Percentiles rank a stretch among this genome's conserved stretches.
Conservation (phyloP, 30 jellyfish, hydroid and myxozoan genomes). For the Turritopsis dohrnii region DNA sequence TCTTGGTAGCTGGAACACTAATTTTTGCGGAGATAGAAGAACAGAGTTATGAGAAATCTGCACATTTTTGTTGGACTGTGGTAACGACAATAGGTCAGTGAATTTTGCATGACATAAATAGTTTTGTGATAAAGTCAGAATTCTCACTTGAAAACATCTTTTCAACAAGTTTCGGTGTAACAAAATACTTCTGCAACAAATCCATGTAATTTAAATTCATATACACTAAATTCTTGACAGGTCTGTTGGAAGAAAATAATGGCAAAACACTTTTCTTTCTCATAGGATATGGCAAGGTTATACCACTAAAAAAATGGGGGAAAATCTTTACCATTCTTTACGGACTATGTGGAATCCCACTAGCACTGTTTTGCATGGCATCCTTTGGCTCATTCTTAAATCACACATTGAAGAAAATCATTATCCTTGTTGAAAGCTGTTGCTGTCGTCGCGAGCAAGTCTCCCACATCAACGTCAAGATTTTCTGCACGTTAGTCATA, state of each 20-base stretch:
- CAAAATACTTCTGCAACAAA: no score
- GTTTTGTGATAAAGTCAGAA: not conserved
- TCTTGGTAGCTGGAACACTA: not conserved
- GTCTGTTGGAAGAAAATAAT: not conserved
- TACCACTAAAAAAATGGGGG: conserved; percentile 8
- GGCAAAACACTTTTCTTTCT: not conserved
- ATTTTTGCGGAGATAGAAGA: not conserved
- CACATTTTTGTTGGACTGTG: conserved; percentile 12
- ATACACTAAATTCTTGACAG: not conserved
- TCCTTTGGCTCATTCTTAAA: not conserved
- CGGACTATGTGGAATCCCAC: not conserved
- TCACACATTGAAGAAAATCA: not conserved
- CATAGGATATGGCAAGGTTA: not conserved
- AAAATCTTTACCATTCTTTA: conserved; percentile 1
- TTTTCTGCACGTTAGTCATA: not conserved
- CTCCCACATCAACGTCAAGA: not conserved
- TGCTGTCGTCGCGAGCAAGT: conserved; percentile 9
- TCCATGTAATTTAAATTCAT: no score
- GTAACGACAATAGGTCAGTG: not conserved
- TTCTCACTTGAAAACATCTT: not conserved
- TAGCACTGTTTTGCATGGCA: not conserved
- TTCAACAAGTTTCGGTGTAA: no score
- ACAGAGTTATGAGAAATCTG: not conserved
- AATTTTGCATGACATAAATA: not conserved
- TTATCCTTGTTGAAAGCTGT: not conserved